Base-by-base conservation (phyloP, 1,140 invertebrate species). In the Rhynchophorus ferrugineus region DNA sequence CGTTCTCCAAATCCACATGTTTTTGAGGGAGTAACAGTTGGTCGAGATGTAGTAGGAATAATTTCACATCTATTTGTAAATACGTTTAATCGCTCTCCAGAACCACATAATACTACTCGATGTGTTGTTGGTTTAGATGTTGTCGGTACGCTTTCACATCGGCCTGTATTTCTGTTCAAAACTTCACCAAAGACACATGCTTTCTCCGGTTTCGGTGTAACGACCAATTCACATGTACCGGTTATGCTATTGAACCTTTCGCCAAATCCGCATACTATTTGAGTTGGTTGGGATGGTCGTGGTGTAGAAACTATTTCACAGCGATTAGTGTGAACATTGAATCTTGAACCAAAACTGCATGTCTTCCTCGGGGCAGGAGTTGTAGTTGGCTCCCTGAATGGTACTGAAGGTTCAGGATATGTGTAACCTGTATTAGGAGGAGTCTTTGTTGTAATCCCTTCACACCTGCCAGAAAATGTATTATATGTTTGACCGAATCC, bases 141-240 rank as follows among this genome's bases (percentile, higher is more conserved):
- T 11, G 51, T 47, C 5, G 24, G 20, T 42, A 54, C 20, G 38
- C 43, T 14, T 46, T 49, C 45, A 37, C 45, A 47, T 21, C 35
- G 34, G 2, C 34, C 18, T 6, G 45, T 37, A 34, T 37, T 20
- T 1, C 9, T 19, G 37, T 47, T 47, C 9, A 47, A 21, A 20
- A 8, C 20, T 37, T 47, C 14, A n/a, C 45, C 45, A 8, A 36
- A 37, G 7, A 33, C 33, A 47, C 45, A 47, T 14, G 34, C 21
- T 16, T 37, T 37, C 17, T 9, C 19, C 29, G 9, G 35, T 36
- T 14, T 20, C 18, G 20, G 1, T n/a, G 37, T 33, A 18, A 2
- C 5, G 3, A 44, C 3, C 2, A 6, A 3, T 47, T 49, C 46
- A 49, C 46, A 49, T 7, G n/a, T 2, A 1, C 35, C 18, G 21